Evolutionary conservation across 1,140 invertebrate species (phyloP).

Genomic region (Pinna nobilis): DNA sequence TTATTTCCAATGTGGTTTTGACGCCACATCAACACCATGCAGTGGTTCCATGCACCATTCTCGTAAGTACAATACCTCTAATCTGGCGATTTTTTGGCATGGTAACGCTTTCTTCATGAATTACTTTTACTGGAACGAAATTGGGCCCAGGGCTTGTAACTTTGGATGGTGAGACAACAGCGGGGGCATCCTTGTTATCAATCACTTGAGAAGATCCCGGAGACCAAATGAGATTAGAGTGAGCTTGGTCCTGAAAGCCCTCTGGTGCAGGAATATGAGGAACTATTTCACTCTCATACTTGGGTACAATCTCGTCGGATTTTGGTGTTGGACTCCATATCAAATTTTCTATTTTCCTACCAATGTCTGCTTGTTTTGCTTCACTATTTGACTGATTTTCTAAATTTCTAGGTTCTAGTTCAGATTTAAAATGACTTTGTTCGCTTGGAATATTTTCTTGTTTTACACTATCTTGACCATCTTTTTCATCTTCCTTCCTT

Average conservation of each 20-base stretch:
- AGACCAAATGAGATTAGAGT: too few species aligned
- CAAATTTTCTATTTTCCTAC: constrained; percentile 12
- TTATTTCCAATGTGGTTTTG: background rate
- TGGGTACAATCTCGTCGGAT: background rate
- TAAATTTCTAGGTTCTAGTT: background rate
- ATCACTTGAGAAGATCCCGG: background rate
- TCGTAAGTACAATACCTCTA: too few species aligned
- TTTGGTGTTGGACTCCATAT: constrained; percentile 18
- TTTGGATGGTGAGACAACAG: too few species aligned
- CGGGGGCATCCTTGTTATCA: background rate
- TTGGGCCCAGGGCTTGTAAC: background rate
- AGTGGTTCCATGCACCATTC: too few species aligned
- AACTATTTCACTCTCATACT: constrained; percentile 4
- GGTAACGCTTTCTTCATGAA: constrained; percentile 2
- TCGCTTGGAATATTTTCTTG: background rate
- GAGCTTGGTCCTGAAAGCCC: constrained; percentile 5
- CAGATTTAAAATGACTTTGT: constrained; percentile 1
- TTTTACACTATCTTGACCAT: constrained; percentile 1
- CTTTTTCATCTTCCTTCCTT: constrained; percentile 9
- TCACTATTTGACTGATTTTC: background rate
- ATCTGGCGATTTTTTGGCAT: constrained; percentile 6
- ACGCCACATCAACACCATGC: constrained; percentile 8
- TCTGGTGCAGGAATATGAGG: constrained; percentile 7
- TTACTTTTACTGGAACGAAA: constrained; percentile 4
- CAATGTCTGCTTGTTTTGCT: constrained; percentile 9